Base-by-base conservation (phyloP, 2,888 invertebrate species). In the Ecliptopera silaceata region DNA sequence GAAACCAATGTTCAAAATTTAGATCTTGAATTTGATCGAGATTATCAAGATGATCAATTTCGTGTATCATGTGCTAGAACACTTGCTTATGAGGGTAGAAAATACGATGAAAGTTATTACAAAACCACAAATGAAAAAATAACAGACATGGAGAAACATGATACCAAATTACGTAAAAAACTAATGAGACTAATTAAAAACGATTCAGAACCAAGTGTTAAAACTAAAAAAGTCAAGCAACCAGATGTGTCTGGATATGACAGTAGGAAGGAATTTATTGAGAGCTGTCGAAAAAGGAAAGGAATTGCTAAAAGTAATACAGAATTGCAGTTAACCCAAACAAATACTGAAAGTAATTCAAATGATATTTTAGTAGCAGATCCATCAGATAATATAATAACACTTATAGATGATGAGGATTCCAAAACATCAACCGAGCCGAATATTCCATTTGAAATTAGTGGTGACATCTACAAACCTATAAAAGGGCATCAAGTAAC, bases 81-180 rank as follows among this genome's bases (percentile, higher is more conserved):
- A 15, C 66, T 49, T 38, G 64, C 64, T 34, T 88, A 78, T 61
- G 42, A 13, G 26, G 79, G 79, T 15, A 77, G 89, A 71, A 85
- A 85, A 64, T 81, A 70, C 64, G 66, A 51, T 29, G 59, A 77
- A 54, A 62, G 57, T 12, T 81, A 86, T 71, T 90, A 91, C 65
- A 55, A 61, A 31, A 64, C 61, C 36, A 83, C 79, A 13, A 77
- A 87, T 67, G 41, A 61, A 39, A 88, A 82, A 75, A 86, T 90
- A 51, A 55, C 58, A 18, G 68, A 80, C 61, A 76, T 89, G 82
- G 90, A 90, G 63, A 66, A 72, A 68, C 79, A 88, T 68, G 90
- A 90, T 60, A 46, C 32, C 26, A 69, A 61, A 17, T 70, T 90
- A 54, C 77, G 71, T 3, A 74, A 74, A n/a, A 83, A 71, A 69